Percentiles rank a stretch among this genome's conserved stretches.
phyloP scores from a whole-genome alignment of 2,797 vertebrate species.

The Salmo trutta region DNA sequence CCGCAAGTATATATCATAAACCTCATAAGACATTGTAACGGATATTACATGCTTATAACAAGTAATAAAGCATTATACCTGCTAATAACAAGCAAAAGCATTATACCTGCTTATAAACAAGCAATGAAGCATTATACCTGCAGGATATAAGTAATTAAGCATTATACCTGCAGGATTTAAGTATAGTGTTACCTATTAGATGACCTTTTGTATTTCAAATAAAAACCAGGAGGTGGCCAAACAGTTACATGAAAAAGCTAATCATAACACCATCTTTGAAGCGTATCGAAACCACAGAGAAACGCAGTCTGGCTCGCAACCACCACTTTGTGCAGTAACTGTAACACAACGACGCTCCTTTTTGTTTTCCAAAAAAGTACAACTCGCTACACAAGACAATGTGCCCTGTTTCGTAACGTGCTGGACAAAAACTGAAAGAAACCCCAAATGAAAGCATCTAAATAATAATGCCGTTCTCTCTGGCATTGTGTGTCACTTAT shows the following conservation, averaged over 20 bases:
- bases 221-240: slow-evolving; percentile 24
- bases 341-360: slow-evolving; percentile 42
- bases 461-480: slow-evolving; percentile 32
- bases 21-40: not conserved
- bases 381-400: slow-evolving; percentile 70
- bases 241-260: slow-evolving; percentile 46
- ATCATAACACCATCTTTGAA: slow-evolving; percentile 40
- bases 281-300: slow-evolving; percentile 44
- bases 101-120: no score
- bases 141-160: no score
- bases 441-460: slow-evolving; percentile 34
- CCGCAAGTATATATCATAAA: not conserved
- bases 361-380: slow-evolving; percentile 51
- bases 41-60: no score
- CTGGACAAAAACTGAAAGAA: slow-evolving; percentile 39
- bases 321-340: slow-evolving; percentile 47
- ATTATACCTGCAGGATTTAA: not conserved
- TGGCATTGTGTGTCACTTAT: slow-evolving; percentile 21
- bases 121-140: no score
- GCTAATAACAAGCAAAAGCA: no score
- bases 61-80: no score
- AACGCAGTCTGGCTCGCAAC: slow-evolving; percentile 40
- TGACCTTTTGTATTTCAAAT: slow-evolving; percentile 20
- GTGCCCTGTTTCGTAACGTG: slow-evolving; percentile 66
- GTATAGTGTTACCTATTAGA: not conserved